phyloP scores from a whole-genome alignment of 2,888 invertebrate genomes.

The Acrobasis suavella region DNA sequence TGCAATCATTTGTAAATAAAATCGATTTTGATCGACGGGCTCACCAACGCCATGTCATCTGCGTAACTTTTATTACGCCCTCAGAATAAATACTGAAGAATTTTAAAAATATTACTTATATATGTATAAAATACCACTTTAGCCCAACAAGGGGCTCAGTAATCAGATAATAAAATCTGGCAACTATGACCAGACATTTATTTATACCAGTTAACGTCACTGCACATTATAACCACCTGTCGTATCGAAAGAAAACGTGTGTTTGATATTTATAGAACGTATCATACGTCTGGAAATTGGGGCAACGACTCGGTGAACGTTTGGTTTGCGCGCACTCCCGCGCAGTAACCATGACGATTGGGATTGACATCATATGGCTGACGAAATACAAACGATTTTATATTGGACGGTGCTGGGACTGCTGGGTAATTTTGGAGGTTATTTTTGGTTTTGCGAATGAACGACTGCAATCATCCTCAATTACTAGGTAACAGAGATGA shows the following conservation, averaged over 20 bases:
- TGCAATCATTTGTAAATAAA: too few relatives aligned
- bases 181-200: background rate
- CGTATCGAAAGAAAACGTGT: conserved; percentile 40
- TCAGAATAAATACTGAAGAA: too few relatives aligned
- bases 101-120: too few relatives aligned
- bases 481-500: conserved; percentile 1
- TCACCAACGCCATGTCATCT: too few relatives aligned
- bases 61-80: too few relatives aligned
- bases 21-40: too few relatives aligned
- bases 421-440: background rate
- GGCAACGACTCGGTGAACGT: conserved; percentile 45
- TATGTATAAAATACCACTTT: too few relatives aligned
- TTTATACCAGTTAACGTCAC: background rate
- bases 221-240: conserved; percentile 30
- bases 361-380: background rate
- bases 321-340: conserved; percentile 8
- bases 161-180: background rate
- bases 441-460: background rate
- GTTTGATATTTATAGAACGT: conserved; percentile 54
- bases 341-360: background rate
- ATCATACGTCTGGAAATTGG: conserved; percentile 51
- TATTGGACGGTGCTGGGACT: background rate
- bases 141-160: too few relatives aligned
- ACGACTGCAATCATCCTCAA: background rate
- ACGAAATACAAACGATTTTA: background rate